Percentiles rank a stretch among this genome's conserved stretches.
Evolutionary conservation across 2,797 vertebrate species (phyloP).

Genomic region (Melanotaenia parkinsoni): DNA sequence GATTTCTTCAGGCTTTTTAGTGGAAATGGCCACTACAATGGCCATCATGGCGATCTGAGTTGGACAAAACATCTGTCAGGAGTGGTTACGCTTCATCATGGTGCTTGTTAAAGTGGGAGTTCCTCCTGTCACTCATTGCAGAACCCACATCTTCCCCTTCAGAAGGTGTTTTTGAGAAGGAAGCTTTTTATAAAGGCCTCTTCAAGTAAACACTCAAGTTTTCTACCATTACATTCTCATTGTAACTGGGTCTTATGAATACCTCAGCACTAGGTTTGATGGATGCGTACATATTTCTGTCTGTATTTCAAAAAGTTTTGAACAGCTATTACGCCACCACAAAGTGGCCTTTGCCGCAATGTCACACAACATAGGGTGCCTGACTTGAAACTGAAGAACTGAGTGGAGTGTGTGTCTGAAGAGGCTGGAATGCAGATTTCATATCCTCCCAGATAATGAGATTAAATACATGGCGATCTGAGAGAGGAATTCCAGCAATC

Average conservation of each 20-base stretch:
- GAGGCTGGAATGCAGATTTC: slow-evolving; percentile 79
- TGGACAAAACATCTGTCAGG: slow-evolving; percentile 80
- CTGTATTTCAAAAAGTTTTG: slow-evolving; percentile 5
- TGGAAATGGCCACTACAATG: slow-evolving; percentile 60
- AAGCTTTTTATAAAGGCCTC: slow-evolving; percentile 35
- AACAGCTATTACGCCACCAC: slow-evolving; percentile 1
- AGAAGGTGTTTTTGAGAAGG: slow-evolving; percentile 38
- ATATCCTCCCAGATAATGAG: slow-evolving; percentile 81
- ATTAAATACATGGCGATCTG: slow-evolving; percentile 74
- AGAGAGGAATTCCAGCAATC: slow-evolving; percentile 78
- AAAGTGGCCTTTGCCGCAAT: slow-evolving; percentile 26
- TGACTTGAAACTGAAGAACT: slow-evolving; percentile 46
- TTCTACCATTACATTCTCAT: slow-evolving; percentile 9
- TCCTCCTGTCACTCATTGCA: slow-evolving; percentile 64
- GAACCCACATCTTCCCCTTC: slow-evolving; percentile 40
- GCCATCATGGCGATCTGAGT: slow-evolving; percentile 56
- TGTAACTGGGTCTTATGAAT: not conserved
- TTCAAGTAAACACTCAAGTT: slow-evolving; percentile 29
- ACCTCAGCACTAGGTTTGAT: not conserved
- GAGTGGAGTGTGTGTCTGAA: slow-evolving; percentile 14
- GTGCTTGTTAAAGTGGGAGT: slow-evolving; percentile 71
- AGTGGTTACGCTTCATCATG: slow-evolving; percentile 70
- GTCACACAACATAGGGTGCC: slow-evolving; percentile 35
- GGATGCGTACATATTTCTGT: not conserved
- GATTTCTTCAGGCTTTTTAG: slow-evolving; percentile 58